Conservation (phyloP, 2,797 vertebrate species). For the Tokudaia tokunoshimensis region DNA sequence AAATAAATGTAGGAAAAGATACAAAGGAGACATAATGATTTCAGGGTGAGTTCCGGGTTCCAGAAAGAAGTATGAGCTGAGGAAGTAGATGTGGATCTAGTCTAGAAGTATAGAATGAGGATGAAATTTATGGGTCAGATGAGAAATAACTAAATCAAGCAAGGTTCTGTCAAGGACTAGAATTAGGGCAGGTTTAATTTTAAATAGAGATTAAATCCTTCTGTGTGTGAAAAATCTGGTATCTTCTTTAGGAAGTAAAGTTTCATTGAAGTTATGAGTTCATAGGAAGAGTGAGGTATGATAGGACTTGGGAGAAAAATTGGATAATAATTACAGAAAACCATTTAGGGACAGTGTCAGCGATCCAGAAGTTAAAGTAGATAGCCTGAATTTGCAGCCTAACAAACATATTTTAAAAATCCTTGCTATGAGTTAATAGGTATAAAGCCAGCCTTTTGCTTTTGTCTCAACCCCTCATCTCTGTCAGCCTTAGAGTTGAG, state of each 20-base stretch:
- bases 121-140: background rate
- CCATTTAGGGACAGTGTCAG: background rate
- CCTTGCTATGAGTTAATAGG: background rate
- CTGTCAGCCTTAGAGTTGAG: background rate
- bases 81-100: background rate
- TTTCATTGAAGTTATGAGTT: background rate
- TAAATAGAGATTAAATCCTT: background rate
- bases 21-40: background rate
- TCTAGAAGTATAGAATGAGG: background rate
- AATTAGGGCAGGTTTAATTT: background rate
- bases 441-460: constrained; percentile 50
- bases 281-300: background rate
- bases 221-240: background rate
- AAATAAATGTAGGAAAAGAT: background rate
- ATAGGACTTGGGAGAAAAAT: background rate
- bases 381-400: background rate
- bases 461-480: background rate
- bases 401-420: constrained; percentile 5
- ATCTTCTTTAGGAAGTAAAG: background rate
- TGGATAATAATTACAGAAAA: too few species aligned
- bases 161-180: background rate
- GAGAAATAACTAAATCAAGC: background rate
- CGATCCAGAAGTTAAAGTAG: background rate
- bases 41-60: background rate
- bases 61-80: background rate